A percentile compares a stretch with the other conserved stretches of the same genome.
These are phyloP conservation scores for Phymanthus crucifer DNA, from an alignment of 92 coral and sea anemone genomes.

Conservation along the genomic window DNA sequence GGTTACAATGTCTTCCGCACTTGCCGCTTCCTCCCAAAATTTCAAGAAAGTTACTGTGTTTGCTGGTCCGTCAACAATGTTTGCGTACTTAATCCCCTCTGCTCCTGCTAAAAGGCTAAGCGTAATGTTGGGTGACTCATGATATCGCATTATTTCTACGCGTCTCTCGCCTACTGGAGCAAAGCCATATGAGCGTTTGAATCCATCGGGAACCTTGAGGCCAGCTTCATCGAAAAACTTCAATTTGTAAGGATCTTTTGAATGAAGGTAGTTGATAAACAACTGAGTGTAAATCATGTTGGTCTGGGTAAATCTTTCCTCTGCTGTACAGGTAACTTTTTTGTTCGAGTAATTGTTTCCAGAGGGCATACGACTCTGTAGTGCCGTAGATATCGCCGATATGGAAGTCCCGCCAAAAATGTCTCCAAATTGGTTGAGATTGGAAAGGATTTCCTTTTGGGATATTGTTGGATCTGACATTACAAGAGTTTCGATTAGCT, in stretches of 20 bases:
- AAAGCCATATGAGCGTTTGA: constrained; percentile 19
- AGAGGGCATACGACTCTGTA: constrained; percentile 27
- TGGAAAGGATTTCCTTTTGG: constrained; percentile 1
- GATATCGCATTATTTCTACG: constrained; percentile 31
- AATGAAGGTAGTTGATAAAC: constrained; percentile 32
- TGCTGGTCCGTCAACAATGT: constrained; percentile 44
- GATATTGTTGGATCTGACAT: constrained; percentile 36
- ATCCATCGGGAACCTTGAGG: constrained; percentile 14
- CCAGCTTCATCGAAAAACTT: constrained; percentile 47
- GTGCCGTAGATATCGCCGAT: constrained; percentile 29
- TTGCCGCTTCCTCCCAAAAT: constrained; percentile 50
- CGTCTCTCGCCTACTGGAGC: constrained; percentile 33
- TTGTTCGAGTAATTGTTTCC: constrained; percentile 16
- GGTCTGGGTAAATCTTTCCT: constrained; percentile 24
- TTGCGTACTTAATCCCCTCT: constrained; percentile 39
- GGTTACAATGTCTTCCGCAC: constrained; percentile 17
- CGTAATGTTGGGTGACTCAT: constrained; percentile 40
- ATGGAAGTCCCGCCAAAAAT: constrained; percentile 42
- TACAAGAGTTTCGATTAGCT: constrained; percentile 26
- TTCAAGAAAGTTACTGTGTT: constrained; percentile 44
- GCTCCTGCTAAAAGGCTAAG: constrained; percentile 25
- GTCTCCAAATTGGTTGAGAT: constrained; percentile 29
- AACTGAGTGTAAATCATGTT: constrained; percentile 39
- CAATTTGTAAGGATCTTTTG: constrained; percentile 30
- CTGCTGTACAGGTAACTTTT: constrained; percentile 18